Base-by-base conservation (phyloP, 2,888 invertebrate species). In the Conus canariensis region DNA sequence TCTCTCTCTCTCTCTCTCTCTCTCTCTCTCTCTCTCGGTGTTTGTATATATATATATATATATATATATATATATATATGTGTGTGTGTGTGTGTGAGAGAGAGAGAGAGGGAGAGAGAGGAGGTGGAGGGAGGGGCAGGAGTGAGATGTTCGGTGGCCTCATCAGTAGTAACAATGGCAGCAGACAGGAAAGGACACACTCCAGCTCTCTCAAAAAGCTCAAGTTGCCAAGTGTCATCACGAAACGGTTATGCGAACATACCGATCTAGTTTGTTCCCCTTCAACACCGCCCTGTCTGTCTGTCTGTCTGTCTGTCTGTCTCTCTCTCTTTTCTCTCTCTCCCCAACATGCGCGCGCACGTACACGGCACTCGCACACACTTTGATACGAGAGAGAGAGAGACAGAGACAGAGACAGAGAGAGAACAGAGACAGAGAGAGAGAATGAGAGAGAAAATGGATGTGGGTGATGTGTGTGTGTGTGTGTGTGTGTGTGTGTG, bases 1-100 rank as follows among this genome's bases (percentile, higher is more conserved):
- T 70, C 22, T 70, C 22, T 70, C 16, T 70, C 22, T 70, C 16
- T 70, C 70, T 22, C 16, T 70, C 22, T 70, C 70, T 22, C 16
- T 70, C 22, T 70, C 16, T 70, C 22, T 70, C 16, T 70, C 22
- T 70, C 16, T 70, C 22, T 8, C 22, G 1, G 25, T 74, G 25
- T 25, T 25, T n/a, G 25, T n/a, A 9, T n/a, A n/a, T 25, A 9
- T 74, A 9, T 74, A 9, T 74, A 9, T 74, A n/a, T 74, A 25
- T 74, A 22, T 74, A 22, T 74, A 22, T 74, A 22, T 74, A 22
- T 74, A 22, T 74, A 22, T 74, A 22, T 74, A 22, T 74, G 74
- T 74, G 74, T 74, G 74, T 25, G 74, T 74, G 74, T 74, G 74
- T 25, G 74, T 74, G 74, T 25, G 74, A 77, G 77, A 30, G 25